Evolutionary conservation across 2,888 invertebrate genomes (phyloP).

Genomic region (Ophonus ardosiacus): DNA sequence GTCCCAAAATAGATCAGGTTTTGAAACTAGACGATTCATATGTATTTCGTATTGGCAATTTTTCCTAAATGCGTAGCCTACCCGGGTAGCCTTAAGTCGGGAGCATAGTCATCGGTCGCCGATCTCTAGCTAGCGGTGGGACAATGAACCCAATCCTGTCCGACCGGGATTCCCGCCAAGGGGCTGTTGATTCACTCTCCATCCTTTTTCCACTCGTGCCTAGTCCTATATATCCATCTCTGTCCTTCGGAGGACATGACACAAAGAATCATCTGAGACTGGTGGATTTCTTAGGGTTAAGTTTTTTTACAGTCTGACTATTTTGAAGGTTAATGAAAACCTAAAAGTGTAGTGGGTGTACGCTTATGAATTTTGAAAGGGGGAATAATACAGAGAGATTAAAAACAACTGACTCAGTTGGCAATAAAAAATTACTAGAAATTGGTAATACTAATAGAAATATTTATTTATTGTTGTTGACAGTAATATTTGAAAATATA

Average conservation of each 20-base stretch:
- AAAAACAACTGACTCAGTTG: too few species aligned
- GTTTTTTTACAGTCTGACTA: constrained; percentile 31
- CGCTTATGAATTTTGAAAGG: constrained; percentile 8
- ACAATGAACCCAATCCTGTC: constrained; percentile 47
- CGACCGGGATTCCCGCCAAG: constrained; percentile 40
- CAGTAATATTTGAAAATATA: too few species aligned
- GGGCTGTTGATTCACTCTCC: constrained; percentile 48
- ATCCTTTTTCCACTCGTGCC: background rate
- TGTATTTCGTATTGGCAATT: too few species aligned
- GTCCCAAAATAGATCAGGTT: too few species aligned
- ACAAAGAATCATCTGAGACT: constrained; percentile 30
- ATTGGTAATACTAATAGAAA: too few species aligned
- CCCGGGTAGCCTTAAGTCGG: background rate
- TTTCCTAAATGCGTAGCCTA: background rate
- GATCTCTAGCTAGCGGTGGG: constrained; percentile 9
- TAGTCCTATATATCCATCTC: background rate
- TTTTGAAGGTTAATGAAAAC: background rate
- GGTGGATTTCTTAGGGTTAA: constrained; percentile 44
- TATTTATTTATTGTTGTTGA: too few species aligned
- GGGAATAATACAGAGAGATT: too few species aligned
- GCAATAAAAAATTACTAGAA: too few species aligned
- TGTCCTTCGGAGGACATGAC: constrained; percentile 1
- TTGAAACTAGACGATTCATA: too few species aligned
- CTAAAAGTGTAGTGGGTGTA: constrained; percentile 4
- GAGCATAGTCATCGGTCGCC: background rate